Base-by-base conservation (phyloP, 1,140 invertebrate genomes). In the Macrostomum lignano region DNA sequence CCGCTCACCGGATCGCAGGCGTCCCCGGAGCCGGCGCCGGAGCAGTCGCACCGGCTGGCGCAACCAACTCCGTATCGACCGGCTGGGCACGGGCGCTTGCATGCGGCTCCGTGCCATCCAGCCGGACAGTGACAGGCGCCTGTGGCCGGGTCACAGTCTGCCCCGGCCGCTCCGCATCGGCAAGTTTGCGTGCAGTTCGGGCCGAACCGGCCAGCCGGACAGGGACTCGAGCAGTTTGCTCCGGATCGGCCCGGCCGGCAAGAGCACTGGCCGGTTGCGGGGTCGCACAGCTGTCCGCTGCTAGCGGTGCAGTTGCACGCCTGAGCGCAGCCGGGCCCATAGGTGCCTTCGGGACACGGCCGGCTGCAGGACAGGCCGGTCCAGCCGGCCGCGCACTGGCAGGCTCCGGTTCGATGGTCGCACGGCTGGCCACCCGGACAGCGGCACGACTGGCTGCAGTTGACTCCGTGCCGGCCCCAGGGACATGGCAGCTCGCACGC, bases 311-410 rank as follows among this genome's bases (percentile, higher is more conserved):
- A 91, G 39, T 74, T 70, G 50, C 82, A 93, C 17, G 65, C 64
- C 48, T 75, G 70, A 23, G 65, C 66, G 55, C 84, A 93, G 44
- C 73, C 65, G 19, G 62, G 49, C 1, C 79, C 52, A 38, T 41
- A 47, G 17, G 42, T 46, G 21, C 47, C 49, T 24, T 35, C 19
- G 3, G 48, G 44, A 39, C 49, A 55, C 15, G 31, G 48, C 34
- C 29, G 28, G 32, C 42, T 40, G 48, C 79, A 86, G 38, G 68
- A 61, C 1, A 50, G 46, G 5, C 76, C 76, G 40, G 67, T 66
- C 71, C 73, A 78, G 31, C 79, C 79, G 25, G 70, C 57, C 9
- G 68, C 61, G 56, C 78, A 84, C 37, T 69, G 64, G 49, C 81
- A 88, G 37, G 57, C 61, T 17, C 78, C 79, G 10, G 65, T 70